Evolutionary conservation across 2,113 vertebrate species (phyloP), one percentile per base, ranked within the genome.

Genomic region (Paramormyrops kingsleyae): DNA sequence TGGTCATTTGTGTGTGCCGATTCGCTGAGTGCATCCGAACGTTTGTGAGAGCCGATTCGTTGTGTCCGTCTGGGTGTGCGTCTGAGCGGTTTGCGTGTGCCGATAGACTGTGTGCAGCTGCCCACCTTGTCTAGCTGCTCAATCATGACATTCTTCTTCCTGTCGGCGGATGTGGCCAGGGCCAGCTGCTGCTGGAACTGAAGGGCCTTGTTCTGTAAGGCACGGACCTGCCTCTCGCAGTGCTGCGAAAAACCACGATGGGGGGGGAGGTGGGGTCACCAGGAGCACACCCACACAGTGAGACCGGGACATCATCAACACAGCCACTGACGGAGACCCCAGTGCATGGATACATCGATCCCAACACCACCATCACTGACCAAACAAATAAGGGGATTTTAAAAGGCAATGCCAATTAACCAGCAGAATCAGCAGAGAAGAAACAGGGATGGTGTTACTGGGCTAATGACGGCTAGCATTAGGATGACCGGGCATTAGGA

Each of bases 51-150:
- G 53, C 53, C 1, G 21, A 59, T n/a, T 24, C 1, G 21, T 2
- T 8, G 56, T 2, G 56, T 24, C 5, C 21, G 21, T 24, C 56
- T 59, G 21, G 21, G 21, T 13, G 19, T 56, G 49, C 12, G 2
- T 21, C 19, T 56, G 19, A 47, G 47, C 47, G 9, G 47, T 47
- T 10, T 47, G 47, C 1, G 19, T 24, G 1, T 24, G 21, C 21
- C 1, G 56, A 59, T 59, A 7, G 2, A 8, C 21, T 3, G 24
- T 2, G 12, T 17, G 35, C 31, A 39, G 70, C 70, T 39, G 17
- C 77, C 88, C 86, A 96, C 96, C 95, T 96, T 96, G 92, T 97
- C 96, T 74, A 97, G 93, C 89, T 97, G 96, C 86, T 96, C 95
- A 13, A 97, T 97, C 96, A 97, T 97, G 90, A 94, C 88, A 89